phyloP scores from a whole-genome alignment of 2,797 vertebrate species.

The Malurus splendens region DNA sequence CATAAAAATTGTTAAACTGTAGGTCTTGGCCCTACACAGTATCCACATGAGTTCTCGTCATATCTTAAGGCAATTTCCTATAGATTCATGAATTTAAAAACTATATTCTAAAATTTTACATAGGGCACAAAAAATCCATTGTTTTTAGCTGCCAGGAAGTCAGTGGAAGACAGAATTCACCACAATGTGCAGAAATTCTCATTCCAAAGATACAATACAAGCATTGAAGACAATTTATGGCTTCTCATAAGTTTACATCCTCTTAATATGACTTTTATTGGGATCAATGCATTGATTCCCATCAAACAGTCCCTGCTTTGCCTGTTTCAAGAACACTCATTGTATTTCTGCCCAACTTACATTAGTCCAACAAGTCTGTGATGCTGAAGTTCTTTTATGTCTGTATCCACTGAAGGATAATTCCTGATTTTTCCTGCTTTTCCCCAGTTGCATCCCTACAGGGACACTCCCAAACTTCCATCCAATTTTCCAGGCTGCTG shows the following conservation, averaged over 20 bases:
- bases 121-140: background rate
- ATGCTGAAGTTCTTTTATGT: fast-evolving
- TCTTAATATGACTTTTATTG: background rate
- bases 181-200: background rate
- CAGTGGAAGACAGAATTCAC: background rate
- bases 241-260: background rate
- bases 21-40: background rate
- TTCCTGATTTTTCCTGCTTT: background rate
- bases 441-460: background rate
- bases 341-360: background rate
- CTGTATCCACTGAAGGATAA: background rate
- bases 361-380: background rate
- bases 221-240: fast-evolving
- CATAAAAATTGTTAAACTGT: background rate
- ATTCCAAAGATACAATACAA: background rate
- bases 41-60: fast-evolving
- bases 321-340: background rate
- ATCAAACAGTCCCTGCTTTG: background rate
- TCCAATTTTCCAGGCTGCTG: background rate
- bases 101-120: background rate
- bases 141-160: background rate
- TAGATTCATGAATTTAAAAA: background rate
- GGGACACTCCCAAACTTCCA: background rate
- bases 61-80: background rate
- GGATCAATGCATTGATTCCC: background rate